Percentiles rank a stretch among this genome's conserved stretches.
These are phyloP conservation scores for Megamerina dolium DNA, from an alignment of 2,888 invertebrate species.

Conservation along the genomic window DNA sequence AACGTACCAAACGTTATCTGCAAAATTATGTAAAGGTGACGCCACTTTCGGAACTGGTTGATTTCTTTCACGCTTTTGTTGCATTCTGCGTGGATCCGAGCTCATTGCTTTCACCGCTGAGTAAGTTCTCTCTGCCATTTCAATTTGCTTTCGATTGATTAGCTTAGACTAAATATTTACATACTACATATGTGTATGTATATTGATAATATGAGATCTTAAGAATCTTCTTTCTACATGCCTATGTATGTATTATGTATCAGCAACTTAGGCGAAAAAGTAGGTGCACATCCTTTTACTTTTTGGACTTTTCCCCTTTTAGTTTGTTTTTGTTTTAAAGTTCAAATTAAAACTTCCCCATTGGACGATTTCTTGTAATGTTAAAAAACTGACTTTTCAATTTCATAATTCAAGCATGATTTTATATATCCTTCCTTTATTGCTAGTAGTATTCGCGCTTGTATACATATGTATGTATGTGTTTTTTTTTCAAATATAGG, in stretches of 20 bases:
- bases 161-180: no score
- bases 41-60: slow-evolving; percentile 76
- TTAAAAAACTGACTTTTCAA: background rate
- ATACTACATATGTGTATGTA: no score
- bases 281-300: slow-evolving; percentile 4
- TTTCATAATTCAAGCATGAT: no score
- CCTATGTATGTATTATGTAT: no score
- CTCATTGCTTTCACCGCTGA: slow-evolving; percentile 76
- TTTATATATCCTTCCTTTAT: no score
- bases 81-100: slow-evolving; percentile 93
- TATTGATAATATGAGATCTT: no score
- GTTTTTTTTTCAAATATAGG: background rate
- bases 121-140: slow-evolving; percentile 56
- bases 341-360: no score
- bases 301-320: slow-evolving; percentile 4
- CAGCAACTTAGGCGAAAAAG: slow-evolving; percentile 17
- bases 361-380: background rate
- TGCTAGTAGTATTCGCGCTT: no score
- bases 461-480: background rate
- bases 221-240: no score
- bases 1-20: slow-evolving; percentile 53
- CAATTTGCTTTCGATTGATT: background rate
- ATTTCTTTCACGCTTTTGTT: slow-evolving; percentile 90
- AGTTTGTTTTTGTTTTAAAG: no score
- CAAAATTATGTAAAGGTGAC: slow-evolving; percentile 71